Conservation (phyloP, 2,888 invertebrate species). For the Ectemnius continuus region DNA sequence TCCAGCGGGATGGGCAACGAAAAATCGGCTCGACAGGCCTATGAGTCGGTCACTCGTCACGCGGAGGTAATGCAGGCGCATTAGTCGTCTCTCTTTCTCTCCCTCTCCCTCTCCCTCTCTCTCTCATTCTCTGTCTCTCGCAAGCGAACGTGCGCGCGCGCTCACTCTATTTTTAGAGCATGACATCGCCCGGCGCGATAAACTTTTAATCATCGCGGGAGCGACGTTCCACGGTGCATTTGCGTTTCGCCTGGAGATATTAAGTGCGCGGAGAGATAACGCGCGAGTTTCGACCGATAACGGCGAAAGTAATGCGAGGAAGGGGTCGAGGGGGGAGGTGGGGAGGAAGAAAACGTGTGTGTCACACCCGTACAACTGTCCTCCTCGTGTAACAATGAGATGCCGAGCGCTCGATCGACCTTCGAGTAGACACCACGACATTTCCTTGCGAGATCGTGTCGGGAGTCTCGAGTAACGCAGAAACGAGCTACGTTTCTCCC, state of each 20-base stretch:
- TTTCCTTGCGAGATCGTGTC: not conserved
- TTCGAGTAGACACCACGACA: not conserved
- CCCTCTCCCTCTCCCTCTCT: too few species aligned
- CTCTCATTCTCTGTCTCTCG: too few species aligned
- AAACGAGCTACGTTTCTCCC: too few species aligned
- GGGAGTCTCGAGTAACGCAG: too few species aligned
- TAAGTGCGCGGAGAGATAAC: not conserved
- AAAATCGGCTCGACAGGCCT: not conserved
- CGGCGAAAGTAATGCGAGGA: not conserved
- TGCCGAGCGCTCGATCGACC: not conserved
- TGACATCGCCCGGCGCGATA: slow-evolving; percentile 20
- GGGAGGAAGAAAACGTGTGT: not conserved
- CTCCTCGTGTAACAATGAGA: not conserved
- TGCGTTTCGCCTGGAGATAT: not conserved
- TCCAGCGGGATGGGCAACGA: not conserved
- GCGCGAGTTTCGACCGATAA: slow-evolving; percentile 3
- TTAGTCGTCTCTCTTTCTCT: too few species aligned
- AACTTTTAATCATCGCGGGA: slow-evolving; percentile 22
- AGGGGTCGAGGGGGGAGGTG: not conserved
- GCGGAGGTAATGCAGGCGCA: not conserved
- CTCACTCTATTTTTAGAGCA: slow-evolving; percentile 17
- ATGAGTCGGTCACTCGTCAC: slow-evolving; percentile 8
- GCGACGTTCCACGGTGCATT: slow-evolving; percentile 18
- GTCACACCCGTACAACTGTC: not conserved
- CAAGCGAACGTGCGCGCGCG: not conserved